Conservation (phyloP, 2,113 vertebrate species). For the Notothenia coriiceps region DNA sequence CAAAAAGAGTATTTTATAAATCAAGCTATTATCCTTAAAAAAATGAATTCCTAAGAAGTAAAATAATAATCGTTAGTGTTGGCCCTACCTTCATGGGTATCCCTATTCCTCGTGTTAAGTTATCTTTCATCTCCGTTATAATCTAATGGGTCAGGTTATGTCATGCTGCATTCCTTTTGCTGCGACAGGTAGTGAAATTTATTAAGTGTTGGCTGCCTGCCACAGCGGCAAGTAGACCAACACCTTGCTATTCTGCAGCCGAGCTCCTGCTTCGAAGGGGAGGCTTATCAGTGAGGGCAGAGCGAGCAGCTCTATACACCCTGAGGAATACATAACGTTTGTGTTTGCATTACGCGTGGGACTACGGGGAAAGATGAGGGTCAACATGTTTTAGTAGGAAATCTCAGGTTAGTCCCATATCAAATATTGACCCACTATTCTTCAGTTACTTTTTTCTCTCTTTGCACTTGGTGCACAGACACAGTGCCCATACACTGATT, state of each 20-base stretch:
- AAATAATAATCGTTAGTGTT: slow-evolving; percentile 18
- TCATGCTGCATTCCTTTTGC: slow-evolving; percentile 68
- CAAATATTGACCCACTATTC: slow-evolving; percentile 42
- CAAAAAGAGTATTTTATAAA: not conserved
- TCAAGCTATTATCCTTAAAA: not conserved
- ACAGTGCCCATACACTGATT: slow-evolving; percentile 34
- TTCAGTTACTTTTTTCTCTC: slow-evolving; percentile 4
- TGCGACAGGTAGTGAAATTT: slow-evolving; percentile 70
- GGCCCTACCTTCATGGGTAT: not conserved
- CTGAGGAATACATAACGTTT: slow-evolving; percentile 66
- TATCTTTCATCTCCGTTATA: slow-evolving; percentile 46
- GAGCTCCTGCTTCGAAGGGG: slow-evolving; percentile 37
- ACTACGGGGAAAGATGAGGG: slow-evolving; percentile 45
- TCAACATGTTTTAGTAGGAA: slow-evolving; percentile 57
- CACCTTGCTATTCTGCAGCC: slow-evolving; percentile 60
- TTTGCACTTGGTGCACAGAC: slow-evolving; percentile 15
- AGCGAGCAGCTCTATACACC: slow-evolving; percentile 48
- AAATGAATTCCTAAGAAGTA: not conserved
- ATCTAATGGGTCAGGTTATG: slow-evolving; percentile 51
- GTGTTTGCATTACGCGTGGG: slow-evolving; percentile 62
- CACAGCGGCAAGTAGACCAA: slow-evolving; percentile 63
- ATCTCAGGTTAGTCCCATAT: slow-evolving; percentile 52
- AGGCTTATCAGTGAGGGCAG: slow-evolving; percentile 62
- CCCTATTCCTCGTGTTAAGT: not conserved
- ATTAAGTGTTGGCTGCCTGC: slow-evolving; percentile 73